Conservation (phyloP, 1,140 invertebrate genomes). For the Zaprionus tsacasi region DNA sequence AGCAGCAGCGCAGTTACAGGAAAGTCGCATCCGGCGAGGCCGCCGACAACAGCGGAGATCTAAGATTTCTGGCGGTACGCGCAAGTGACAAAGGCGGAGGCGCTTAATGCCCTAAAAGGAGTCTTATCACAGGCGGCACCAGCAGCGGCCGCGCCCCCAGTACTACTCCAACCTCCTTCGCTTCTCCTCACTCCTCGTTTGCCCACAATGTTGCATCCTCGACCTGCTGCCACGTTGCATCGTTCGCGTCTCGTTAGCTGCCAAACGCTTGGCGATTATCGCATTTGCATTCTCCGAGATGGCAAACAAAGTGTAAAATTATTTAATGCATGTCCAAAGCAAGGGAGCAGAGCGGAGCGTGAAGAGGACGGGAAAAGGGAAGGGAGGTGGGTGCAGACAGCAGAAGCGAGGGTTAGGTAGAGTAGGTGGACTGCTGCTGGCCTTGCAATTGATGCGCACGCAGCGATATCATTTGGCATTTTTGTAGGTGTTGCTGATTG, state of each 20-base stretch:
- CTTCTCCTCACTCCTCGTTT: background rate
- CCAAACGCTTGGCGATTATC: slow-evolving; percentile 77
- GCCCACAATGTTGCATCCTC: slow-evolving; percentile 29
- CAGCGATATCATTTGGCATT: slow-evolving; percentile 72
- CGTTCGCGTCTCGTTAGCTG: slow-evolving; percentile 65
- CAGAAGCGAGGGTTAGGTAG: slow-evolving; percentile 7
- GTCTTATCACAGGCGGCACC: slow-evolving; percentile 36
- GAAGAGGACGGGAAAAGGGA: background rate
- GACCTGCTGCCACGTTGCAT: slow-evolving; percentile 50
- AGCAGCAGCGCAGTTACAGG: slow-evolving; percentile 14
- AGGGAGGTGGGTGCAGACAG: background rate
- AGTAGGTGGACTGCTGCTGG: slow-evolving; percentile 53
- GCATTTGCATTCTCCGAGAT: slow-evolving; percentile 70
- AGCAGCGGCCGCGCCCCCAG: background rate
- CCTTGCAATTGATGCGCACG: slow-evolving; percentile 67
- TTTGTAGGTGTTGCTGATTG: slow-evolving; percentile 82
- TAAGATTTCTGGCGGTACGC: slow-evolving; percentile 36
- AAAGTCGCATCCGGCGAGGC: slow-evolving; percentile 9
- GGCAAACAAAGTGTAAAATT: slow-evolving; percentile 81
- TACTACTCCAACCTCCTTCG: background rate
- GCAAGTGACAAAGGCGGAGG: slow-evolving; percentile 46
- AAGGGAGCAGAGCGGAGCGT: background rate
- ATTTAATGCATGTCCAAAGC: slow-evolving; percentile 73
- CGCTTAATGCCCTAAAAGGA: slow-evolving; percentile 50
- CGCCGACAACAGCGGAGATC: slow-evolving; percentile 30